These are phyloP conservation scores for Drosophila vallismaia DNA, from an alignment of 2,888 invertebrate genomes.

Conservation along the genomic window DNA sequence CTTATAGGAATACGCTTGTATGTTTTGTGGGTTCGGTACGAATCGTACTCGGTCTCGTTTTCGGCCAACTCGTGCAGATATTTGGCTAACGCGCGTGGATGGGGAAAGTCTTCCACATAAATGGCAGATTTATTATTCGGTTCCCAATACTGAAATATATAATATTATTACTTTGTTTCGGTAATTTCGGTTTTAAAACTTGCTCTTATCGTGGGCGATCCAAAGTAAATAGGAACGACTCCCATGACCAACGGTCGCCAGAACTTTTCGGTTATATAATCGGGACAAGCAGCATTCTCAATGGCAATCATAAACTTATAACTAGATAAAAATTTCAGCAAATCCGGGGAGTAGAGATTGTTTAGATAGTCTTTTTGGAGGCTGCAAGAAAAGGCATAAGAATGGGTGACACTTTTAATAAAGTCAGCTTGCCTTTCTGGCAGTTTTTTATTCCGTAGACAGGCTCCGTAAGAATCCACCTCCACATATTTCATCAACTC, in stretches of 20 bases:
- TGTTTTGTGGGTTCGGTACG: constrained; percentile 88
- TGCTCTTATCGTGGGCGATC: constrained; percentile 88
- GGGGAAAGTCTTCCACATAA: constrained; percentile 87
- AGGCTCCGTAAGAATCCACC: constrained; percentile 92
- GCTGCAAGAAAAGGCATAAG: constrained; percentile 42
- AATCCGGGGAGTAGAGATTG: constrained; percentile 86
- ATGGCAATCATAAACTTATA: constrained; percentile 94
- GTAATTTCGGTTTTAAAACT: constrained; percentile 10
- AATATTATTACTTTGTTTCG: neutral
- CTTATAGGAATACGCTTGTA: constrained; percentile 82
- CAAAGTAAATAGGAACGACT: constrained; percentile 92
- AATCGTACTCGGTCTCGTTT: constrained; percentile 87
- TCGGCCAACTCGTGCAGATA: constrained; percentile 86
- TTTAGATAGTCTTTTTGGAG: constrained; percentile 86
- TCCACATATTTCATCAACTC: constrained; percentile 89
- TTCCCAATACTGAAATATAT: constrained; percentile 87
- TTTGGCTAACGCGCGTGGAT: constrained; percentile 86
- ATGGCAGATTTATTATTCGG: constrained; percentile 90
- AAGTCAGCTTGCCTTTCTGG: constrained; percentile 84
- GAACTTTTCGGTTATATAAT: constrained; percentile 94
- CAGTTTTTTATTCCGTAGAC: constrained; percentile 90
- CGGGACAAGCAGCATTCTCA: constrained; percentile 92
- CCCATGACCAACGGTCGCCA: constrained; percentile 93
- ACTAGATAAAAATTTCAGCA: constrained; percentile 87
- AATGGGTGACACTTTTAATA: neutral